Conservation (phyloP, 1,140 invertebrate genomes). For the Pygmarrhopalites habei region DNA sequence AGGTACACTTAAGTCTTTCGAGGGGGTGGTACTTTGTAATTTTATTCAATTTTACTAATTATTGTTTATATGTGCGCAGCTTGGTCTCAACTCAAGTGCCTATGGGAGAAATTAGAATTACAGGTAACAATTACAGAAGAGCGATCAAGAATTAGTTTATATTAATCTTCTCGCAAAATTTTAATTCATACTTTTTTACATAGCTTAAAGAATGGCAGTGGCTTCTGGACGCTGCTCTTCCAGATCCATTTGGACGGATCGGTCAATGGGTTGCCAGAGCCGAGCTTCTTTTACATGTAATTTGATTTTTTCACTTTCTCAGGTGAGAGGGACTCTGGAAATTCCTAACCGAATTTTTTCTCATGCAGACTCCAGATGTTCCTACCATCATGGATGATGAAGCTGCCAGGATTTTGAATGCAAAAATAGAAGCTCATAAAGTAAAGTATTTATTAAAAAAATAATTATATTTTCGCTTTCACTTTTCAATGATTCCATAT, state of each 20-base stretch:
- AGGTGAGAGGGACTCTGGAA: no score
- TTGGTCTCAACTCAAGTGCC: no score
- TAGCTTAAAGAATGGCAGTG: conserved; percentile 76
- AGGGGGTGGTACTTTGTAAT: no score
- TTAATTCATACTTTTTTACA: conserved; percentile 14
- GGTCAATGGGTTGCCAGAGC: conserved; percentile 84
- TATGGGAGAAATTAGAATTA: conserved; percentile 69
- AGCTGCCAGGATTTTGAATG: conserved; percentile 74
- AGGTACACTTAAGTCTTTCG: no score
- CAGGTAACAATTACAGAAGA: conserved; percentile 44
- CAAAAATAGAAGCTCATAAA: conserved; percentile 82
- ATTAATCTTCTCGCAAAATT: neutral
- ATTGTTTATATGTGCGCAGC: no score
- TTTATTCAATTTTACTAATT: no score
- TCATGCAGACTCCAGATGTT: conserved; percentile 66
- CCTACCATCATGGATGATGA: conserved; percentile 71
- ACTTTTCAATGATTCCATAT: conserved; percentile 26
- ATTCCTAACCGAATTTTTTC: no score
- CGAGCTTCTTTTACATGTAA: conserved; percentile 72
- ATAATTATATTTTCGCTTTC: no score
- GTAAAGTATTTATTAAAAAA: no score
- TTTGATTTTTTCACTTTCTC: no score
- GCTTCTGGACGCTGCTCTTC: conserved; percentile 71
- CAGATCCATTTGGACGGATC: conserved; percentile 71
- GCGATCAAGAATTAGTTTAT: neutral